These are phyloP conservation scores for Diaprepes abbreviatus DNA, from an alignment of 2,888 invertebrate species.

Conservation along the genomic window DNA sequence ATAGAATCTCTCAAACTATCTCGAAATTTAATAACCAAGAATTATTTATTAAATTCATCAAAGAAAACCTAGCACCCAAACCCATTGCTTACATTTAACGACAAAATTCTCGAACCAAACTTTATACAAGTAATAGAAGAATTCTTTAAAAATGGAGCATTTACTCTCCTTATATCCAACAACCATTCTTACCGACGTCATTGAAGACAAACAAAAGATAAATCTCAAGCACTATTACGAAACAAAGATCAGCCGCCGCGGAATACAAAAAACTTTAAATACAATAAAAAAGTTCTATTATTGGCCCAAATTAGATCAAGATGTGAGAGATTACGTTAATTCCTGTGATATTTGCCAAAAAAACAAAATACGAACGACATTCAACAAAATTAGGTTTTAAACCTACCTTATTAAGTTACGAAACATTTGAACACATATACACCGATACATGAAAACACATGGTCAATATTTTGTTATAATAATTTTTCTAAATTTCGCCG, in stretches of 20 bases:
- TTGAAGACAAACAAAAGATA: neutral
- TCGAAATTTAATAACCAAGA: neutral
- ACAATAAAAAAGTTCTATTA: too few relatives aligned
- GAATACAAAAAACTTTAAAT: too few relatives aligned
- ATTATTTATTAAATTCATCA: too few relatives aligned
- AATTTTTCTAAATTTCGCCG: neutral
- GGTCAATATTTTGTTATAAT: neutral
- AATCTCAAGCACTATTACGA: conserved; percentile 23
- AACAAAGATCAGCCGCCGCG: too few relatives aligned
- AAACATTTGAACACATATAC: neutral
- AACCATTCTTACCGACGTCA: neutral
- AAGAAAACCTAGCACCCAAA: neutral
- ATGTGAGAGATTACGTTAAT: conserved; percentile 8
- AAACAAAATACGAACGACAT: conserved; percentile 18
- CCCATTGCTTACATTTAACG: neutral
- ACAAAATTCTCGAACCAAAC: neutral
- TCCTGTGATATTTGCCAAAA: too few relatives aligned
- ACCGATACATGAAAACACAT: neutral
- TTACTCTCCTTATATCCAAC: neutral
- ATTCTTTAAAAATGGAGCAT: conserved; percentile 6
- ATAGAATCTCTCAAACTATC: too few relatives aligned
- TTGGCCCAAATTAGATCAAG: conserved; percentile 20
- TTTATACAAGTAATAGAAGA: neutral
- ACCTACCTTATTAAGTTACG: neutral
- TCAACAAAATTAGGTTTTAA: conserved; percentile 4